Evolutionary conservation across 2,888 invertebrate species (phyloP).

Genomic region (Cheilosia vulpina): DNA sequence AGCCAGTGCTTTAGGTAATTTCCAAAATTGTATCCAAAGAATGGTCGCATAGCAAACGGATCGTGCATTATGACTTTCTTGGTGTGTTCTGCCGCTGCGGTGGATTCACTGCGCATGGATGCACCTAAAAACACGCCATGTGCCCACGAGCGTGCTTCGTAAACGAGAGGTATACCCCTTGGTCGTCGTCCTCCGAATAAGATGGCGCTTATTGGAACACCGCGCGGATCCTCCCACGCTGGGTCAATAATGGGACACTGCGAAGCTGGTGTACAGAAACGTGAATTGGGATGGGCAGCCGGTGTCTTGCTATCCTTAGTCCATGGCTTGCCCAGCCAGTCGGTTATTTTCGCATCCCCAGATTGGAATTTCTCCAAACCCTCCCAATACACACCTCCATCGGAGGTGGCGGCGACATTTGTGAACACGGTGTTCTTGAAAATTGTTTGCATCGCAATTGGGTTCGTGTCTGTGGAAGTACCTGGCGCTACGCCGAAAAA

Average conservation of each 20-base stretch:
- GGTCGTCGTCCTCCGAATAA: conserved; percentile 98
- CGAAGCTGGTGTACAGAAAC: conserved; percentile 96
- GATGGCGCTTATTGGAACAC: conserved; percentile 98
- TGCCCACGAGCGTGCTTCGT: conserved; percentile 95
- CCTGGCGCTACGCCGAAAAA: conserved; percentile 99
- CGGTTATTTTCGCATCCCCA: conserved; percentile 86
- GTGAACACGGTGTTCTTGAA: conserved; percentile 97
- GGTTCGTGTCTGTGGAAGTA: conserved; percentile 95
- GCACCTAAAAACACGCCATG: conserved; percentile 99
- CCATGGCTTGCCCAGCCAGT: conserved; percentile 94
- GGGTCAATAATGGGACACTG: conserved; percentile 98
- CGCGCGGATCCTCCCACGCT: conserved; percentile 95
- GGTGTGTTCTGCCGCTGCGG: conserved; percentile 98
- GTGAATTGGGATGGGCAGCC: conserved; percentile 98
- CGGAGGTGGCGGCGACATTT: conserved; percentile 97
- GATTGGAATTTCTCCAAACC: conserved; percentile 92
- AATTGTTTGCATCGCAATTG: conserved; percentile 97
- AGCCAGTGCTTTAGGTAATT: conserved; percentile 98
- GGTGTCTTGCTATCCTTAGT: conserved; percentile 86
- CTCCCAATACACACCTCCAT: conserved; percentile 99
- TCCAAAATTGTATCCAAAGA: conserved; percentile 99
- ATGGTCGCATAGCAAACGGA: conserved; percentile 99
- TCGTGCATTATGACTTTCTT: conserved; percentile 97
- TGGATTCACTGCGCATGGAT: conserved; percentile 97
- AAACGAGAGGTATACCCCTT: conserved; percentile 95